Evolutionary conservation across 2,113 vertebrate genomes (phyloP), one percentile per base, ranked within the genome.

Genomic region (Muscicapa adusta): DNA sequence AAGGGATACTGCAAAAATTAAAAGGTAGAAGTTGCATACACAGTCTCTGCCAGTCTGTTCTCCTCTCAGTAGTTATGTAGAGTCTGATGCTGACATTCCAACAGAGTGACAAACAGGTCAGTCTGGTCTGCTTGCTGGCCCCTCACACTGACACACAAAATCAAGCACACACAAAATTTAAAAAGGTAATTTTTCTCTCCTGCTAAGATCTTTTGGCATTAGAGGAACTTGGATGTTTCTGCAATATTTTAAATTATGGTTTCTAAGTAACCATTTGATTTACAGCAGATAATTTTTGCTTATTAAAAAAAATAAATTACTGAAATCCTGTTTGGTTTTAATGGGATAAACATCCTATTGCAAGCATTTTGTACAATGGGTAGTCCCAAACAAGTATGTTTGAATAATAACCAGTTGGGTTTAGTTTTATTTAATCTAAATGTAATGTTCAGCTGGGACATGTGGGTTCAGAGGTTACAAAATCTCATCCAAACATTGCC

Each of bases 281-380:
- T 93, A 91, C 85, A 86, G 54, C 68, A 81, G 82, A 88, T 94
- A 96, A 96, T 97, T 94, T 76, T 81, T 91, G 94, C 82, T 90
- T 92, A 88, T 96, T 92, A 67, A 94, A 95, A 94, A 88, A 95
- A 91, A 73, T 31, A 85, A 93, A 86, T 81, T 84, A 75, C 92
- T 90, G 60, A 97, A 95, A 96, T 94, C 90, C 56, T 96, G 85
- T 97, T 95, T 95, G 78, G 74, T 83, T 96, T 96, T 92, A 94
- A 93, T 88, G 62, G 79, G 33, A 86, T 96, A 97, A 95, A 93
- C 79, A 90, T 96, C 95, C 94, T 63, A 53, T 84, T 96, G 93
- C 70, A 96, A 94, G 58, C 50, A 72, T 94, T 96, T 94, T 53
- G 74, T 93, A 38, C 83, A 88, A 68, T 94, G 93, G 76, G 85